Base-by-base conservation (phyloP, 2,113 vertebrate genomes). In the Gobius niger region DNA sequence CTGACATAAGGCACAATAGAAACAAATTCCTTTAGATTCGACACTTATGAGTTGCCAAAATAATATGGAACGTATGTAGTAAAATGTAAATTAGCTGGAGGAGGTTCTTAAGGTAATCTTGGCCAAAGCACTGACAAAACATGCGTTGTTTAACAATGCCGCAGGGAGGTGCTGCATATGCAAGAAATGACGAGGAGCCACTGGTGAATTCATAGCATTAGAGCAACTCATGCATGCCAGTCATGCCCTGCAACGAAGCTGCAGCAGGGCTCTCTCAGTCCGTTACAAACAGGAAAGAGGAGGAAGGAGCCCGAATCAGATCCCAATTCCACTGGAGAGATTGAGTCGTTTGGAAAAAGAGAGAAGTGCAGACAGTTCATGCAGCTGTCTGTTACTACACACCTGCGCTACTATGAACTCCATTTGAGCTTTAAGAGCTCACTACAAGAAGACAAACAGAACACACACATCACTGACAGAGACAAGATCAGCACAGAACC, bases 391-490 rank as follows among this genome's bases (percentile, higher is more conserved):
- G 73, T 85, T 76, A 84, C 89, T 90, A 92, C 91, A 93, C 91
- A 93, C 91, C 91, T 93, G 88, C 82, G 69, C 90, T 92, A 92
- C 87, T 86, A 91, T 87, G 87, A 90, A 85, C 84, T 91, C 87
- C 89, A 78, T 72, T 87, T 80, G 89, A 92, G 91, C 88, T 90
- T 91, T 91, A 92, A 91, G 85, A 91, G 90, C 92, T 92, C 88
- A 93, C 86, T 90, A 88, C 85, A 91, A 87, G 82, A 86, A 91
- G 87, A 89, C 87, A 92, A 92, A 91, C 88, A 92, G 80, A 91
- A 86, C 87, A 92, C 88, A 91, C 70, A 91, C 89, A 86, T 93
- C 91, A 92, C 90, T 87, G 87, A 89, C 84, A 91, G 85, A 88
- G 79, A 90, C 84, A 90, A 88, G 90, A 90, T 90, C 86, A 87